Conservation (phyloP, 2,113 vertebrate genomes). For the Oenanthe melanoleuca region DNA sequence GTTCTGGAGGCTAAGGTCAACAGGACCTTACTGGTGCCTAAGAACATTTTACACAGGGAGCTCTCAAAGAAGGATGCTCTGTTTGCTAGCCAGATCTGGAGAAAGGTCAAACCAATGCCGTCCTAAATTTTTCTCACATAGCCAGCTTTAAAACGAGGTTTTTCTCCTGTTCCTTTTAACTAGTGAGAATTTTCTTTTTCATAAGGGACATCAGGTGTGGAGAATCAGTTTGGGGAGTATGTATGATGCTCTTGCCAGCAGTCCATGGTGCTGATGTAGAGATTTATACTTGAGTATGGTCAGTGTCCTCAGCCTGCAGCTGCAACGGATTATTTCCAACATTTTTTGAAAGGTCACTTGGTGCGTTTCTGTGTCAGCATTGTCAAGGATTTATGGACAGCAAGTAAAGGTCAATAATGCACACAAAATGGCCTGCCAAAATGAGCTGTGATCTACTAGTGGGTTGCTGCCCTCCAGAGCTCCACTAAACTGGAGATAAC, state of each 20-base stretch:
- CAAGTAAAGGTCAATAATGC: slow-evolving; percentile 69
- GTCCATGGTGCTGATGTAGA: slow-evolving; percentile 60
- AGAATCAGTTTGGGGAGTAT: not conserved
- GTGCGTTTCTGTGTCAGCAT: slow-evolving; percentile 55
- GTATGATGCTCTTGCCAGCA: slow-evolving; percentile 17
- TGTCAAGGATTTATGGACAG: slow-evolving; percentile 65
- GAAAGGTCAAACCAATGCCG: not conserved
- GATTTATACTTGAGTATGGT: slow-evolving; percentile 64
- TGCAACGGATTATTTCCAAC: slow-evolving; percentile 69
- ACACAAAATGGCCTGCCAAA: slow-evolving; percentile 63
- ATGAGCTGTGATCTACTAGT: slow-evolving; percentile 59
- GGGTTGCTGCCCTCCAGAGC: slow-evolving; percentile 31
- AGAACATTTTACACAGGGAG: not conserved
- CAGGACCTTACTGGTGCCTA: not conserved
- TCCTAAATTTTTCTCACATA: not conserved
- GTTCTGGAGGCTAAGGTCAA: not conserved
- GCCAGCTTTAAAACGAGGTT: not conserved
- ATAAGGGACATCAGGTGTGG: not conserved
- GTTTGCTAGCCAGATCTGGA: not conserved
- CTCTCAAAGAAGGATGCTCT: not conserved
- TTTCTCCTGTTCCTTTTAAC: not conserved
- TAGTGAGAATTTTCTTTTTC: not conserved
- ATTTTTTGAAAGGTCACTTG: slow-evolving; percentile 68
- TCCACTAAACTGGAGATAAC: slow-evolving; percentile 20
- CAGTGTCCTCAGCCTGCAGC: slow-evolving; percentile 60